Conservation (phyloP, 2,113 vertebrate species). For the Corythoichthys intestinalis region DNA sequence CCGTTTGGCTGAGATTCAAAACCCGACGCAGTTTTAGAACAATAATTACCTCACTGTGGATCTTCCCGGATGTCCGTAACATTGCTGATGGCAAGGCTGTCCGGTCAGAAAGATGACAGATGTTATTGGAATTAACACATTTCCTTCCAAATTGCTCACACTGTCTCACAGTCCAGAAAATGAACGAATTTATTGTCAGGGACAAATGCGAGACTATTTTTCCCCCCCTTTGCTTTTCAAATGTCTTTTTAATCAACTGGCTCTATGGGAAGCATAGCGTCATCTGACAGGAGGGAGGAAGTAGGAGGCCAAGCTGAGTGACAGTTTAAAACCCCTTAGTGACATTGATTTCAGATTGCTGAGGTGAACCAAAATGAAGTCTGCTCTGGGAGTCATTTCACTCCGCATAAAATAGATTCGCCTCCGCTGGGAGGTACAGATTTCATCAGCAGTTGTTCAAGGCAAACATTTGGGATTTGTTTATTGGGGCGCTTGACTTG, state of each 20-base stretch:
- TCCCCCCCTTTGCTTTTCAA: slow-evolving; percentile 12
- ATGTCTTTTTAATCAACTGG: slow-evolving; percentile 42
- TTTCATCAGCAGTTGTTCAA: neutral
- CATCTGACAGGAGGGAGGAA: slow-evolving; percentile 22
- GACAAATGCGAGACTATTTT: slow-evolving; percentile 5
- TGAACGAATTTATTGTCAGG: slow-evolving; percentile 28
- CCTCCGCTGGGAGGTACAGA: neutral
- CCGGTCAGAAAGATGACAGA: slow-evolving; percentile 44
- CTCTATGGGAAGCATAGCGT: slow-evolving; percentile 27
- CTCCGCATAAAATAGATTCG: neutral
- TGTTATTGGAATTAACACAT: slow-evolving; percentile 43
- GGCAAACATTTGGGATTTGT: neutral
- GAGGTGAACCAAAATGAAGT: slow-evolving; percentile 26
- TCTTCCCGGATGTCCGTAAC: slow-evolving; percentile 20
- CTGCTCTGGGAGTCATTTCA: neutral
- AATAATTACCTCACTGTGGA: slow-evolving; percentile 38
- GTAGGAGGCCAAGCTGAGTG: slow-evolving; percentile 1
- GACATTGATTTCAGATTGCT: slow-evolving; percentile 37
- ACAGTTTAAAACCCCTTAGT: slow-evolving; percentile 33
- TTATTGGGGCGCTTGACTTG: neutral
- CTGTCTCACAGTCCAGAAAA: slow-evolving; percentile 15
- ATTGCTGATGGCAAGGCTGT: slow-evolving; percentile 22
- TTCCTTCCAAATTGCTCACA: neutral
- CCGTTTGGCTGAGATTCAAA: slow-evolving; percentile 49
- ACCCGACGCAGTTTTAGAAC: slow-evolving; percentile 30